Evolutionary conservation across 1,140 invertebrate genomes (phyloP), one percentile per base, ranked within the genome.

Genomic region (Brachionus paranguensis): DNA sequence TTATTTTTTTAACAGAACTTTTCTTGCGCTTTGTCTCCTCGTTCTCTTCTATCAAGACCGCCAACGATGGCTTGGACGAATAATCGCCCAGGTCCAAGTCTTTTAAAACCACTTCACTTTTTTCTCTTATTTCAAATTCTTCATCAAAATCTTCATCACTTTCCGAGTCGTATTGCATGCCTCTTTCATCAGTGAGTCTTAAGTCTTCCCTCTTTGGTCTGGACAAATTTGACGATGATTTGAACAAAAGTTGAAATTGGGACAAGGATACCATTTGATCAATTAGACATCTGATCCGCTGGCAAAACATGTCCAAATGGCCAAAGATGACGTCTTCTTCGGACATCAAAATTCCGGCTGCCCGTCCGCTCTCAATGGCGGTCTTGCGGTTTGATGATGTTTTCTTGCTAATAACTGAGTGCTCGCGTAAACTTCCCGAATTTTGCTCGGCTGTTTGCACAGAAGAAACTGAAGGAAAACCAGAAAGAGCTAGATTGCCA

Each of bases 191-290:
- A 2, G 41, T 50, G 1, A 81, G n/a, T 41, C 33, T 53, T 12
- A 83, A 47, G 37, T 83, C 81, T 33, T 83, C 60, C 6, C 68
- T 27, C 47, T 72, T 83, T 7, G 81, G 81, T 41, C 53, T 45
- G 33, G 68, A 47, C 29, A 83, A 83, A 68, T 53, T 50, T 11
- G 60, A 47, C n/a, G 81, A 68, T 24, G 47, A 70, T 41, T 47
- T 68, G 47, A 47, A 55, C n/a, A 83, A 24, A 8, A 53, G 17
- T 17, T 47, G 86, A 79, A 88, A 89, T 85, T 89, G 89, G 33
- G 88, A 85, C n/a, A 89, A 84, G 3, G 88, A 89, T 60, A 87
- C 87, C 79, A 88, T 88, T 17, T 89, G 87, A 85, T 89, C 89
- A 33, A 89, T 86, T 10, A 89, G 85, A 84, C 88, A 87, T 79